Evolutionary conservation across 2,113 vertebrate species (phyloP), one percentile per base, ranked within the genome.

Genomic region (Callaeas wilsoni): DNA sequence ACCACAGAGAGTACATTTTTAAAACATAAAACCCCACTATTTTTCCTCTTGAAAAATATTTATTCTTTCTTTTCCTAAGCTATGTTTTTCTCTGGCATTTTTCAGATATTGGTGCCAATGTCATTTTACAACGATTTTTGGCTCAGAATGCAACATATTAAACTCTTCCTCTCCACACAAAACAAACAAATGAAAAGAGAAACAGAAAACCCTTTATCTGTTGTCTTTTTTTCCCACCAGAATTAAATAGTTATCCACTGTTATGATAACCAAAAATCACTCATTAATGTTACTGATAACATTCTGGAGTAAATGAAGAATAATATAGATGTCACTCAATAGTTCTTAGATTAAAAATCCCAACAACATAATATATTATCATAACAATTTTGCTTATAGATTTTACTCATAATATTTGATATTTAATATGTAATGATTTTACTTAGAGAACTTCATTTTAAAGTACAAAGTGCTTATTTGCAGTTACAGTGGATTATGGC

Each of bases 111-210:
- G 32, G 17, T 96, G 94, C 75, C 95, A 96, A 74, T 97, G 93
- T 95, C n/a, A 95, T 97, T 95, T 93, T 87, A 93, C 39, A 94
- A 78, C 23, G 12, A 92, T 94, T 97, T 83, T 95, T 96, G 74
- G 56, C 90, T 93, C 71, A 86, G 32, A 79, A 56, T 80, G 47
- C 53, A 69, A 76, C 63, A 35, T 91, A 87, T 89, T 95, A 92
- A 97, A 90, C 46, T 96, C 59, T 94, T 96, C 81, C 41, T 77
- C 49, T 96, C 78, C 88, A 69, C 39, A 79, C 17, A 93, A 95
- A 91, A 55, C 37, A 95, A 97, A 91, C 69, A 96, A 71, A 80
- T 71, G 59, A 93, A 91, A 83, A 90, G 56, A 95, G 77, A 96
- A 93, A 55, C 39, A 94, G 55, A 95, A 88, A 86, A 93, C 55